A percentile compares a stretch with the other conserved stretches of the same genome.
phyloP scores from a whole-genome alignment of 2,113 vertebrate species.

The Albula glossodonta region DNA sequence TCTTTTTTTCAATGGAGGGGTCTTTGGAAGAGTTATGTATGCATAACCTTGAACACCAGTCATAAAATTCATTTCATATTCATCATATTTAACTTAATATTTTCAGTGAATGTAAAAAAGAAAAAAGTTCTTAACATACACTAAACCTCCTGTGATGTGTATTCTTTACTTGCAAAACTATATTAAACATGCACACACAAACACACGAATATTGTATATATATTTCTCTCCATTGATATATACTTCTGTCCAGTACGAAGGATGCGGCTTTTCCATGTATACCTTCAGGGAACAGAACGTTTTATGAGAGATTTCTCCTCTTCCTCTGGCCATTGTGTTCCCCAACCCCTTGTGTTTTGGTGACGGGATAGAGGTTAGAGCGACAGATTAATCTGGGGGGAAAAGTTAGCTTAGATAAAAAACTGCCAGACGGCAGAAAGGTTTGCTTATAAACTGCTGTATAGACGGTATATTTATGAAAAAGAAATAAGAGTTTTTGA shows the following conservation, averaged over 20 bases:
- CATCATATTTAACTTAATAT: neutral
- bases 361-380: slow-evolving; percentile 24
- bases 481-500: slow-evolving; percentile 32
- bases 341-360: slow-evolving; percentile 43
- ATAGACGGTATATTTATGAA: slow-evolving; percentile 61
- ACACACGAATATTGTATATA: slow-evolving; percentile 67
- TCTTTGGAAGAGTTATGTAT: slow-evolving; percentile 3
- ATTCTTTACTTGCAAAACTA: too few relatives aligned
- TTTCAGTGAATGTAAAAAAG: slow-evolving; percentile 29
- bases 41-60: neutral
- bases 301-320: slow-evolving; percentile 46
- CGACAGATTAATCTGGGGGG: slow-evolving; percentile 41
- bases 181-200: slow-evolving; percentile 59
- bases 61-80: neutral
- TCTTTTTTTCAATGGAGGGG: neutral
- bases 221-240: slow-evolving; percentile 68
- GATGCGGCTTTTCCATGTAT: slow-evolving; percentile 62
- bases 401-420: slow-evolving; percentile 44
- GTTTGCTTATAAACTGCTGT: slow-evolving; percentile 49
- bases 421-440: slow-evolving; percentile 36
- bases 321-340: slow-evolving; percentile 46
- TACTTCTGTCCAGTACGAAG: slow-evolving; percentile 64
- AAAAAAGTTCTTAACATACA: slow-evolving; percentile 10
- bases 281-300: slow-evolving; percentile 72
- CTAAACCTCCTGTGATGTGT: slow-evolving; percentile 59